These are phyloP conservation scores for Sisor rabdophorus DNA, from an alignment of 2,113 vertebrate genomes.

Conservation along the genomic window DNA sequence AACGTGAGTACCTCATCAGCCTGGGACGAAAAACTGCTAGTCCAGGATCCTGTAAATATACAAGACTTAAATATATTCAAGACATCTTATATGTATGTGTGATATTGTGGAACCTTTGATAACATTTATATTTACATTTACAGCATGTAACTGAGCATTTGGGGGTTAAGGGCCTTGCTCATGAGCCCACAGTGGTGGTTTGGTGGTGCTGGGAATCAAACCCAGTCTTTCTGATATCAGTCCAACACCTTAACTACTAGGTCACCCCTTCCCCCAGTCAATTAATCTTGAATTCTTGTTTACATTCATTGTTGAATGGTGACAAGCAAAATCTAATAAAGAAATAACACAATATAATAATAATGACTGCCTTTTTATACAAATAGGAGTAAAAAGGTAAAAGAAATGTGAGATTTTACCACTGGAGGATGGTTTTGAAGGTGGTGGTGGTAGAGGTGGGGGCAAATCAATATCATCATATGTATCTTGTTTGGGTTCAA, in stretches of 20 bases:
- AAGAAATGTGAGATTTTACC: conserved; percentile 40
- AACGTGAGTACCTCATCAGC: conserved; percentile 44
- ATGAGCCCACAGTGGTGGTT: too few relatives aligned
- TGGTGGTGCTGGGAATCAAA: too few relatives aligned
- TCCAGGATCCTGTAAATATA: conserved; percentile 61
- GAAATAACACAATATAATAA: not conserved
- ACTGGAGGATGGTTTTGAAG: conserved; percentile 46
- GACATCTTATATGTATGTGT: not conserved
- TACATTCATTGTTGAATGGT: not conserved
- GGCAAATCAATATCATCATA: conserved; percentile 68
- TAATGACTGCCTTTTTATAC: not conserved
- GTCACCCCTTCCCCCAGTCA: too few relatives aligned
- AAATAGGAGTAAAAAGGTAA: not conserved
- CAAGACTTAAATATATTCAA: not conserved
- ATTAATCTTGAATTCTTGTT: not conserved
- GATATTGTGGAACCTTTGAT: too few relatives aligned
- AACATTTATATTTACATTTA: too few relatives aligned
- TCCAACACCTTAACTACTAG: too few relatives aligned
- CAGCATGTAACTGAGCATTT: too few relatives aligned
- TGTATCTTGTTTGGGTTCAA: conserved; percentile 38
- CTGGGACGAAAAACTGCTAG: conserved; percentile 52
- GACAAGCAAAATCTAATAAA: not conserved
- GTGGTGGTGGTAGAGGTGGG: conserved; percentile 51
- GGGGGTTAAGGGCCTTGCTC: too few relatives aligned
- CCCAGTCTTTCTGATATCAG: too few relatives aligned